These are phyloP conservation scores for Mellivora capensis DNA, from an alignment of 2,113 vertebrate genomes.

Conservation along the genomic window DNA sequence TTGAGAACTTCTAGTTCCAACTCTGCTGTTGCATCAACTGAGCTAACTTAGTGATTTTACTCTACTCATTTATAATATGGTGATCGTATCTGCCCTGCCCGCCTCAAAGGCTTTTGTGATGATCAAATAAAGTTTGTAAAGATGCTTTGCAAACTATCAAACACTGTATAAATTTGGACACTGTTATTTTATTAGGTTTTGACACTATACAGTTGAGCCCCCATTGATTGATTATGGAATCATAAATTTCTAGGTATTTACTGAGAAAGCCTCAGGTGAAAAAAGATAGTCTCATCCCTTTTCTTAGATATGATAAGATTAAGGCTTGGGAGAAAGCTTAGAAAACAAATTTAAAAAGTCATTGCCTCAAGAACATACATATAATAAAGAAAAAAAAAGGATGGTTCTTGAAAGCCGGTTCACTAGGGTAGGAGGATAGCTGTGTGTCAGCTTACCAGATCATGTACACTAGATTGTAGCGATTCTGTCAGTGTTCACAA, in stretches of 20 bases:
- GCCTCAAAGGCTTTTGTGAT: not conserved
- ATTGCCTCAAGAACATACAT: constrained; percentile 37
- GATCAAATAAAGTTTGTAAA: not conserved
- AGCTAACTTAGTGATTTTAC: not conserved
- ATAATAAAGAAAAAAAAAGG: constrained; percentile 9
- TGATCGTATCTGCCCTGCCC: not conserved
- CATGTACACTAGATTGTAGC: not conserved
- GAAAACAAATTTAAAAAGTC: constrained; percentile 52
- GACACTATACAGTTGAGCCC: not conserved
- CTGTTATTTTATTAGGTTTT: constrained; percentile 38
- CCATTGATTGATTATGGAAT: not conserved
- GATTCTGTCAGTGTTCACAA: not conserved
- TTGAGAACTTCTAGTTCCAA: not conserved
- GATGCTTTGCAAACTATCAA: not conserved
- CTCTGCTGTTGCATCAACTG: not conserved
- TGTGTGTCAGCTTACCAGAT: not conserved
- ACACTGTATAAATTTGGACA: not conserved
- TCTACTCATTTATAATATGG: not conserved
- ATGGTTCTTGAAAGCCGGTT: constrained; percentile 10
- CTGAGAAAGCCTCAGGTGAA: constrained; percentile 14
- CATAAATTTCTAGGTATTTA: constrained; percentile 22
- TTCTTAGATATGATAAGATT: constrained; percentile 55
- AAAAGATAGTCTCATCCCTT: constrained; percentile 36
- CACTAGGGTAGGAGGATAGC: not conserved
- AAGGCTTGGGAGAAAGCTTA: constrained; percentile 35